Evolutionary conservation across 2,113 vertebrate genomes (phyloP).

Genomic region (Phrynocephalus versicolor): DNA sequence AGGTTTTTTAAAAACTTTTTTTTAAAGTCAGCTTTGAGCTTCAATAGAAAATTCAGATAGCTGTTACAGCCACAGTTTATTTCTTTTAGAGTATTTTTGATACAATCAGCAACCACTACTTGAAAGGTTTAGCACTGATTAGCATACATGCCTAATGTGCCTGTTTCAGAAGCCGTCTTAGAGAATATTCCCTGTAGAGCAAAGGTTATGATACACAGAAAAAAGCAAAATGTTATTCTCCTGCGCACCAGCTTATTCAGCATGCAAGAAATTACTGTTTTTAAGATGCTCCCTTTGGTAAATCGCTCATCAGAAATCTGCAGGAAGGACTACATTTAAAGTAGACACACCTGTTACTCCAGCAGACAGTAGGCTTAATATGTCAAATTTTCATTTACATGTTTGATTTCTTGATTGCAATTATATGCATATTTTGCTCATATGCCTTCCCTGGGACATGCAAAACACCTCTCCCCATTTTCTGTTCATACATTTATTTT

Average conservation of each 20-base stretch:
- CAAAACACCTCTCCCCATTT: background rate
- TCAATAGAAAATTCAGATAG: constrained; percentile 71
- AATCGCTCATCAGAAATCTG: constrained; percentile 46
- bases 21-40: constrained; percentile 37
- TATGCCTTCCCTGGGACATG: background rate
- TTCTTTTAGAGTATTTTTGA: constrained; percentile 71
- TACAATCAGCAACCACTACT: constrained; percentile 66
- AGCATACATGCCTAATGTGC: constrained; percentile 67
- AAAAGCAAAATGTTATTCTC: constrained; percentile 46
- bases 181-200: constrained; percentile 62
- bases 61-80: constrained; percentile 60
- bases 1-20: constrained; percentile 21
- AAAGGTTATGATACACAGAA: constrained; percentile 61
- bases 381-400: background rate
- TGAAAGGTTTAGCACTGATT: constrained; percentile 66
- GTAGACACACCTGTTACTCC: background rate
- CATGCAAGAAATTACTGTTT: constrained; percentile 41
- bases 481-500: background rate
- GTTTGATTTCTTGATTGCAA: background rate
- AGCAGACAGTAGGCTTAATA: constrained; percentile 11
- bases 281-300: constrained; percentile 36
- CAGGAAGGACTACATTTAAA: constrained; percentile 13
- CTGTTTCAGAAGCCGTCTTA: constrained; percentile 57
- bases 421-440: background rate
- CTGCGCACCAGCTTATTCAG: constrained; percentile 49